Evolutionary conservation across 2,888 invertebrate species (phyloP), one percentile per base, ranked within the genome.

Genomic region (Apotomis turbidana): DNA sequence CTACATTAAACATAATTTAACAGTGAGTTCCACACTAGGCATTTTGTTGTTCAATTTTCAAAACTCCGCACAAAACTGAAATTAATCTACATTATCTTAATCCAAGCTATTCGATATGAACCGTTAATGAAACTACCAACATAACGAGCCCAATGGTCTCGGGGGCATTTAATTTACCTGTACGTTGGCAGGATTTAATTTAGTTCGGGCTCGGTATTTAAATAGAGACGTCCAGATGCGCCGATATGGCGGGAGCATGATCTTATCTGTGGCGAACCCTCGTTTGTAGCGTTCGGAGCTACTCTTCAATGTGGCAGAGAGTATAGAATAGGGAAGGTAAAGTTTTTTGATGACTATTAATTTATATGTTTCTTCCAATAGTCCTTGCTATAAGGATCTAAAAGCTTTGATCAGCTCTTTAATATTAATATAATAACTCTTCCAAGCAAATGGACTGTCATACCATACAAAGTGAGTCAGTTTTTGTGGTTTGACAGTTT

Each of bases 201-300:
- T 82, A 81, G 83, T 79, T 80, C 79, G 80, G 80, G 76, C 76
- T 77, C 79, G 78, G 83, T 85, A 90, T 91, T 91, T 87, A 89
- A 90, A 91, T 91, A 85, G 90, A 92, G 90, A 90, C 87, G 89
- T 91, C 86, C 80, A 89, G 90, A 90, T 89, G 81, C 72, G 58
- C 76, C 84, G 92, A 92, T 90, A 90, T 81, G 78, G 78, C 80
- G 83, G 85, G 82, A 85, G 82, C 79, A 76, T 75, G 90, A 90
- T 90, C 82, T 76, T 89, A 90, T 90, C 90, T 77, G 73, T 54
- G 70, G 59, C 68, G 70, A 71, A 73, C 69, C 74, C 80, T 78
- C 77, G 81, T 79, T 80, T 77, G 79, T 78, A 77, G 49, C 49
- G 66, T 41, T 59, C 76, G 70, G 69, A 61, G 74, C 70, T 70